Evolutionary conservation across 2,888 invertebrate species (phyloP), one percentile per base, ranked within the genome.

Genomic region (Arctia plantaginis): DNA sequence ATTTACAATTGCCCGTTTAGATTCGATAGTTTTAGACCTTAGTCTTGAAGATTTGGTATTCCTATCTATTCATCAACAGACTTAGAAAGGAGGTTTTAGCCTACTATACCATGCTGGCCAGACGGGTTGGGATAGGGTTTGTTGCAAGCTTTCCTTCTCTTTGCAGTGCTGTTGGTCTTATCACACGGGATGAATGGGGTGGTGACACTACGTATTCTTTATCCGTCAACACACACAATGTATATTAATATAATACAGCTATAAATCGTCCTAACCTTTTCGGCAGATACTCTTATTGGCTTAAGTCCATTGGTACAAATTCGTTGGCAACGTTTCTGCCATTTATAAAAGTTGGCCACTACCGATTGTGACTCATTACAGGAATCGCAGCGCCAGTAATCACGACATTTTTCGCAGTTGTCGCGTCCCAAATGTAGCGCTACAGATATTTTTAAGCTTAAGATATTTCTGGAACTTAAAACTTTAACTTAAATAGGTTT

Each of bases 391-490:
- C n/a, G 41, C 20, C n/a, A 39, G 30, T n/a, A 55, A 35, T 35
- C 6, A 35, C 33, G n/a, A 33, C 69, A 69, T 69, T 55, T 69
- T 33, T 69, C 51, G 35, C 69, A 69, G 51, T 69, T 47, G 33
- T n/a, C 51, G 33, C 20, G 66, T n/a, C 68, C 23, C 20, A 41
- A 41, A 18, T 44, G 20, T 67, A 67, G 30, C 44, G 30, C 20
- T 41, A 27, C 27, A 67, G 73, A 79, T 66, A 78, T 68, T 75
- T 67, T 59, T 51, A 23, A 0, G 7, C 10, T 30, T 62, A 68
- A 65, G 70, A 76, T 64, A 66, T 44, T 30, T 47, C 41, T 23
- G 12, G 10, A 67, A 71, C 74, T 76, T 27, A 30, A 15, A 67
- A 71, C 74, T 76, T 27, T 18, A 15, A 30, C 18, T 13, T 30